Percentiles rank a stretch among this genome's conserved stretches.
These are phyloP conservation scores for Prinia subflava DNA, from an alignment of 2,113 vertebrate genomes.

Conservation along the genomic window DNA sequence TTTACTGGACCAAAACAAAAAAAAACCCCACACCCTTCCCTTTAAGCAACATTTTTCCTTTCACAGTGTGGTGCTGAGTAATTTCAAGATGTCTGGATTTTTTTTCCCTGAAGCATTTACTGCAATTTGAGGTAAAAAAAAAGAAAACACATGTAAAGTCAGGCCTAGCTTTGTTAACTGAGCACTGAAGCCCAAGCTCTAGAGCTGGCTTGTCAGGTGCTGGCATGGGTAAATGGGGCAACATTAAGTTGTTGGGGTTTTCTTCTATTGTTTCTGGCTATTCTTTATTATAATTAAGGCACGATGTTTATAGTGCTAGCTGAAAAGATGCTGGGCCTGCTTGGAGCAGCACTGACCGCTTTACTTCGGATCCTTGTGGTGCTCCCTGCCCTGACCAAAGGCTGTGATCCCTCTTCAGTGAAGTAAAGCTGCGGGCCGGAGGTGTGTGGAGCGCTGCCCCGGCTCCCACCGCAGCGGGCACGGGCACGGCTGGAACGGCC, in stretches of 20 bases:
- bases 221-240: fast-evolving
- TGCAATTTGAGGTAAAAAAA: neutral
- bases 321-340: neutral
- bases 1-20: neutral
- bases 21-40: neutral
- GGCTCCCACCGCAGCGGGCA: neutral
- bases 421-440: fast-evolving
- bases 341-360: fast-evolving
- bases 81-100: neutral
- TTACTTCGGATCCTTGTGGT: neutral
- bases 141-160: too few relatives aligned
- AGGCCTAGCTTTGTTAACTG: neutral
- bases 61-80: neutral
- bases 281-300: too few relatives aligned
- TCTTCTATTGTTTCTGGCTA: neutral
- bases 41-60: neutral
- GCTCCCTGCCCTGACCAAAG: neutral
- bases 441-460: neutral
- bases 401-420: fast-evolving
- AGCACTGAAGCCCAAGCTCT: fast-evolving
- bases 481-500: neutral
- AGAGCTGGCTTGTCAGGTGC: fast-evolving
- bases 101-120: neutral
- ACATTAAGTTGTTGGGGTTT: neutral
- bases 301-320: neutral